Conservation (phyloP, 2,113 vertebrate genomes). For the Prochilodus magdalenae region DNA sequence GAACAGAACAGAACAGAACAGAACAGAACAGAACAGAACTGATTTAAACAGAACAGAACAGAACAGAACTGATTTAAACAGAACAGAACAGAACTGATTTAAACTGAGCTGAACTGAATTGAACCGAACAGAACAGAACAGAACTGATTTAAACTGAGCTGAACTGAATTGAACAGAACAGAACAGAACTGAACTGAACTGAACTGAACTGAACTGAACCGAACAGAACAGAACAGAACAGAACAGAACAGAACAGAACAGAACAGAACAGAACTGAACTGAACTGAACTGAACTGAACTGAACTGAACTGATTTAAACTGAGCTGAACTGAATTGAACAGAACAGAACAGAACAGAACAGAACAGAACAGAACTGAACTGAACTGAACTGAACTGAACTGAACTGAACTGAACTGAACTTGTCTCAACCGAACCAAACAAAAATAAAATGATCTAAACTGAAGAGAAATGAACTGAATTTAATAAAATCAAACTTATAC, state of each 20-base stretch:
- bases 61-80: neutral
- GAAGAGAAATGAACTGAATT: too few species aligned
- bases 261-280: too few species aligned
- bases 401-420: too few species aligned
- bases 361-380: too few species aligned
- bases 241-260: too few species aligned
- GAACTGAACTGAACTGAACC: too few species aligned
- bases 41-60: slow-evolving; percentile 26
- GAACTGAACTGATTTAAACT: neutral
- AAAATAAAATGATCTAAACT: too few species aligned
- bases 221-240: slow-evolving; percentile 10
- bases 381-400: neutral
- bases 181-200: neutral
- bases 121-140: neutral
- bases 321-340: too few species aligned
- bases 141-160: neutral
- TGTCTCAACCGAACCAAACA: too few species aligned
- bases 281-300: neutral
- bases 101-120: too few species aligned
- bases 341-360: too few species aligned
- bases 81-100: neutral
- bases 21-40: neutral
- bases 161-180: neutral
- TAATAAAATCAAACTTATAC: too few species aligned
- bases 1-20: neutral